Percentiles rank a stretch among this genome's conserved stretches.
phyloP scores from a whole-genome alignment of 2,888 invertebrate genomes.

The Dichetophora obliterata region DNA sequence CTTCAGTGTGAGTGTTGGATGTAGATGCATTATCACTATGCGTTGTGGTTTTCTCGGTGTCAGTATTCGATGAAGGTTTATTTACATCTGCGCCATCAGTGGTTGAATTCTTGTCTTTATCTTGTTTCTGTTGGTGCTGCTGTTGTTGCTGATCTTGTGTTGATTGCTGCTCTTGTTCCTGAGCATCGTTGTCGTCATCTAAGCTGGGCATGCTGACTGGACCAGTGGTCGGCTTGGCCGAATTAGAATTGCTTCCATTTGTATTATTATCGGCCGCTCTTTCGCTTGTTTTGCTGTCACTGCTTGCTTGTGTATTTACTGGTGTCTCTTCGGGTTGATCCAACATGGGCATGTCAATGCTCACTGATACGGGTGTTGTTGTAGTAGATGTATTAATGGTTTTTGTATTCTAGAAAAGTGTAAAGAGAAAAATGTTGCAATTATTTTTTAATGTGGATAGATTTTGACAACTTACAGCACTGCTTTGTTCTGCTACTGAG shows the following conservation, averaged over 20 bases:
- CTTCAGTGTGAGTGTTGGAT: background rate
- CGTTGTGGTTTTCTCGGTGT: conserved; percentile 44
- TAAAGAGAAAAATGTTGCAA: background rate
- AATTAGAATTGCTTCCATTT: conserved; percentile 33
- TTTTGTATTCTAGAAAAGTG: conserved; percentile 51
- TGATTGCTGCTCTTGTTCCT: conserved; percentile 48
- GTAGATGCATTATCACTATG: conserved; percentile 24
- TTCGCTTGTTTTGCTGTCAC: conserved; percentile 36
- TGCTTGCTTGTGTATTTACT: conserved; percentile 33
- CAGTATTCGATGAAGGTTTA: conserved; percentile 27
- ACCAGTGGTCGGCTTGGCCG: conserved; percentile 51
- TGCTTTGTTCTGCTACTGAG: conserved; percentile 47
- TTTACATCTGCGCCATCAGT: conserved; percentile 45
- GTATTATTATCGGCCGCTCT: conserved; percentile 38
- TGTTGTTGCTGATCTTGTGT: conserved; percentile 27
- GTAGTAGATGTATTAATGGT: conserved; percentile 50
- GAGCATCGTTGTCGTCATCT: conserved; percentile 68
- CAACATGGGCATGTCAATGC: conserved; percentile 69
- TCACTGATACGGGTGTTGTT: conserved; percentile 63
- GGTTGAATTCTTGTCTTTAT: conserved; percentile 47
- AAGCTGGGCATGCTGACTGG: conserved; percentile 70
- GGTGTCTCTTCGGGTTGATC: conserved; percentile 66
- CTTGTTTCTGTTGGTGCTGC: conserved; percentile 34
- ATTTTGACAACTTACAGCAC: conserved; percentile 46
- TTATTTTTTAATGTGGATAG: background rate